Evolutionary conservation across 2,797 vertebrate species (phyloP), one percentile per base, ranked within the genome.

Genomic region (Crax fasciolata): DNA sequence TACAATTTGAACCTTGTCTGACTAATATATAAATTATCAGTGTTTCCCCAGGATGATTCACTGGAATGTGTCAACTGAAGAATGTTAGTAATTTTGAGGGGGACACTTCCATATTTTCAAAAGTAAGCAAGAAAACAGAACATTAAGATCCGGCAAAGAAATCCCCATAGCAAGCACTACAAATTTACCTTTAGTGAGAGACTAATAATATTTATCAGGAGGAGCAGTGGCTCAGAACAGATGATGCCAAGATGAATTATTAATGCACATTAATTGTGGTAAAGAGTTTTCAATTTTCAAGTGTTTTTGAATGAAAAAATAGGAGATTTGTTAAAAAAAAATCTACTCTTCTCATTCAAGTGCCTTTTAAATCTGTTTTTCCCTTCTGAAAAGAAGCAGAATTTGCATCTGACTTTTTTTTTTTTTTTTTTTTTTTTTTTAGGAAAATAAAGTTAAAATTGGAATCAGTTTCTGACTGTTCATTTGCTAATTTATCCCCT

Each of bases 181-280:
- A 87, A 90, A 43, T 52, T 49, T 89, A 94, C 94, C 83, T 88
- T 62, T 66, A 84, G 35, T 86, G 43, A 74, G 93, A 88, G 73
- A 94, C 90, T 58, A 92, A 92, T 57, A 94, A 83, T 77, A 84
- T 89, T 93, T 94, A 81, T 86, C 43, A 55, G 11, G 51, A 81
- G 35, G 11, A 96, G 66, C 80, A 91, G 63, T 76, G 74, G 83
- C 75, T 94, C 57, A 67, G 77, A 96, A 92, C 81, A 67, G 52
- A 84, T 89, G 71, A 59, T 93, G 81, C 84, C 78, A 96, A 93
- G 72, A 89, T 74, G 92, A 95, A 90, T 89, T 88, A 96, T 96
- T 96, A 95, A 96, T 57, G 55, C 61, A 89, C 35, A 73, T 88
- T 94, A 94, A 93, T 94, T 93, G 75, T 91, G 73, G 63, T 91